Percentiles rank a stretch among this genome's conserved stretches.
Conservation (phyloP, 2,797 vertebrate species). For the Hyperoplus immaculatus region DNA sequence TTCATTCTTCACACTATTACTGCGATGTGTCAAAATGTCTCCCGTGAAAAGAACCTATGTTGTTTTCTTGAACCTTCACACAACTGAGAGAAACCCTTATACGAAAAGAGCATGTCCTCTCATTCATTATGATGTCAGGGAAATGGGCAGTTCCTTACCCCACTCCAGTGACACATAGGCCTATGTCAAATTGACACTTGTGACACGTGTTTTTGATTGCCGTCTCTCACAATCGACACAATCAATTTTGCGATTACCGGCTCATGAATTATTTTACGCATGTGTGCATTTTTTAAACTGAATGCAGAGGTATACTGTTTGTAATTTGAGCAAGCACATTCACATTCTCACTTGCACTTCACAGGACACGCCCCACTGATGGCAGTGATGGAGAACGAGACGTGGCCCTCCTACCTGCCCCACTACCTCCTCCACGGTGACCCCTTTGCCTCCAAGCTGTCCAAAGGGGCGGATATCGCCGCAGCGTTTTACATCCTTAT, state of each 20-base stretch:
- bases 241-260: too few species aligned
- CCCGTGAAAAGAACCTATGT: not conserved
- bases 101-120: not conserved
- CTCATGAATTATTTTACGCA: not conserved
- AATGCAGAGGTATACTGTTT: not conserved
- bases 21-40: not conserved
- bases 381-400: constrained; percentile 84
- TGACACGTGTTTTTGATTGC: constrained; percentile 23
- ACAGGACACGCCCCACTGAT: constrained; percentile 74
- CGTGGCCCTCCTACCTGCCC: constrained; percentile 79
- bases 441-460: constrained; percentile 92
- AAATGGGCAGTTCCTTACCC: not conserved
- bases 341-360: constrained; percentile 48
- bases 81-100: not conserved
- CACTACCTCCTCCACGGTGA: constrained; percentile 87
- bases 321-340: constrained; percentile 16
- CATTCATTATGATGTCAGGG: not conserved
- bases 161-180: too few species aligned
- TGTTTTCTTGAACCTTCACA: not conserved
- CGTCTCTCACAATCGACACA: too few species aligned
- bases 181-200: not conserved
- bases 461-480: constrained; percentile 91
- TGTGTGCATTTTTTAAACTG: not conserved
- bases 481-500: constrained; percentile 92
- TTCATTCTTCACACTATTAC: not conserved